phyloP scores from a whole-genome alignment of 2,888 invertebrate genomes.

The Acheta domesticus region DNA sequence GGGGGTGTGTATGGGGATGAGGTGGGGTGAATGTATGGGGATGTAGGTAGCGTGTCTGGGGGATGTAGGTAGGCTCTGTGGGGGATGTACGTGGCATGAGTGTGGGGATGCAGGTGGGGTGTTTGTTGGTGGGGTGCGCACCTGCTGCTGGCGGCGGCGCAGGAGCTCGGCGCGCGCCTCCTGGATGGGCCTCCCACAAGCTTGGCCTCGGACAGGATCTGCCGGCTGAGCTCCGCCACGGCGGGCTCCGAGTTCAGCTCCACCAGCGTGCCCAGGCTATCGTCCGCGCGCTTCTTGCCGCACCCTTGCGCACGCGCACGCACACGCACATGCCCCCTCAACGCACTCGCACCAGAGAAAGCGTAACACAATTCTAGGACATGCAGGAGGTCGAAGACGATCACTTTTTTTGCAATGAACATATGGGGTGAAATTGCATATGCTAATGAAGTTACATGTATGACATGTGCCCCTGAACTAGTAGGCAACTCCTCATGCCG shows the following conservation, averaged over 20 bases:
- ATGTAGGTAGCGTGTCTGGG: no score
- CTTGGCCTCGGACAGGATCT: conserved; percentile 74
- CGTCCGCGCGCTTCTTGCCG: conserved; percentile 68
- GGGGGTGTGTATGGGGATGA: no score
- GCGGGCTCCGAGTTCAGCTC: conserved; percentile 68
- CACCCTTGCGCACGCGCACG: conserved; percentile 59
- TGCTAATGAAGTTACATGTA: no score
- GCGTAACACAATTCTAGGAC: neutral
- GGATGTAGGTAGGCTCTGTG: no score
- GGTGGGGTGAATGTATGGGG: no score
- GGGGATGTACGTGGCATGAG: no score
- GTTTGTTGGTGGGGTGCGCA: neutral
- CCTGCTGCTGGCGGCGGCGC: conserved; percentile 47
- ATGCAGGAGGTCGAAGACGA: no score
- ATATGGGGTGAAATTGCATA: no score
- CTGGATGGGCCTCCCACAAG: conserved; percentile 74
- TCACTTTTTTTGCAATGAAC: no score
- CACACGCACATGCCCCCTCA: neutral
- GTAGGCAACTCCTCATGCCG: no score
- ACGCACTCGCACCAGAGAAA: neutral
- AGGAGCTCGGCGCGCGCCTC: conserved; percentile 70
- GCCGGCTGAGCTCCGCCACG: conserved; percentile 70
- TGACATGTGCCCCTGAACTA: no score
- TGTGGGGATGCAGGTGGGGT: no score
- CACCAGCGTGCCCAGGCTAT: conserved; percentile 61